These are phyloP conservation scores for Ormyrus nitidulus DNA, from an alignment of 2,888 invertebrate species.

Conservation along the genomic window DNA sequence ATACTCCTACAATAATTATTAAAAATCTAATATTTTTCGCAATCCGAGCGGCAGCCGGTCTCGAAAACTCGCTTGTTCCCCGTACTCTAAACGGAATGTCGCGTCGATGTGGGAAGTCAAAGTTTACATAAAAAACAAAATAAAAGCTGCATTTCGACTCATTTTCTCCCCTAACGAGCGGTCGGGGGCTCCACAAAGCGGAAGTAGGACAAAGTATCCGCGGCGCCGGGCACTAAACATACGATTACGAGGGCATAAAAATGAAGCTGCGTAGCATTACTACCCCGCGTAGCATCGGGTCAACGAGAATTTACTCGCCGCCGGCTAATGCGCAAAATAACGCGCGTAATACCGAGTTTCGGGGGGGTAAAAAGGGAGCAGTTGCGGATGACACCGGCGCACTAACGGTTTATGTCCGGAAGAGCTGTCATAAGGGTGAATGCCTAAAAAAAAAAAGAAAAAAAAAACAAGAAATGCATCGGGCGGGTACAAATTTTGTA, in stretches of 20 bases:
- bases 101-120: constrained; percentile 2
- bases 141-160: constrained; percentile 21
- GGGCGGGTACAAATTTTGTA: no score
- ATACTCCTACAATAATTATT: no score
- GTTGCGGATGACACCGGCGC: neutral
- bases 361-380: neutral
- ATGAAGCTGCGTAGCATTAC: constrained; percentile 10
- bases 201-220: constrained; percentile 29
- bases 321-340: constrained; percentile 29
- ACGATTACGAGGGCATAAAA: constrained; percentile 46
- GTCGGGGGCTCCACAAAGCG: neutral
- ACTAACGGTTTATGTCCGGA: neutral
- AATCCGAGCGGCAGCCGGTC: no score
- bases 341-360: neutral
- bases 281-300: neutral
- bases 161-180: constrained; percentile 12
- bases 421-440: neutral
- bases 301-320: constrained; percentile 12
- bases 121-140: constrained; percentile 33
- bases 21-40: no score
- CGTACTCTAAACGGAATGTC: neutral
- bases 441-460: neutral
- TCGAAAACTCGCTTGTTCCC: no score
- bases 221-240: constrained; percentile 27
- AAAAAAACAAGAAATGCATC: no score